Evolutionary conservation across 2,113 vertebrate genomes (phyloP).

Genomic region (Pachypanchax playfairii): DNA sequence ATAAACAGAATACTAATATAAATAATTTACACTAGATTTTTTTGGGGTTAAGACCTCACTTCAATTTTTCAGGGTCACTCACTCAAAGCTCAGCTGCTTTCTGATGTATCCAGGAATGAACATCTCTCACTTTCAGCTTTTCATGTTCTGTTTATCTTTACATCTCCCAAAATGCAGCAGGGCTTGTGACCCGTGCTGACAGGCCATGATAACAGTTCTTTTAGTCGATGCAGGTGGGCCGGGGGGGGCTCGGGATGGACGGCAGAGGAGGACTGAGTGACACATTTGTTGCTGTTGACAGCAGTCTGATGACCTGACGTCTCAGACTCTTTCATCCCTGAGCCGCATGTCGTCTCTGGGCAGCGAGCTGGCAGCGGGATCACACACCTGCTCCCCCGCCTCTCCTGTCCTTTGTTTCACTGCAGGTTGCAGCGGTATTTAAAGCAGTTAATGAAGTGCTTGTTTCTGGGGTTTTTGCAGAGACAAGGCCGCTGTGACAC

Average conservation of each 20-base stretch:
- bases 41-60: no score
- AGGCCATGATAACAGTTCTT: conserved; percentile 59
- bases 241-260: conserved; percentile 19
- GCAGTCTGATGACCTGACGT: conserved; percentile 58
- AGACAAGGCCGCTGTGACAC: conserved; percentile 98
- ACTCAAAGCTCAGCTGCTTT: conserved; percentile 52
- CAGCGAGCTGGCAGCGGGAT: conserved; percentile 63
- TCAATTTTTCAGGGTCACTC: conserved; percentile 29
- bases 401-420: conserved; percentile 17
- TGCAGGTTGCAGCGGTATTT: not conserved
- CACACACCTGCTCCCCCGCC: conserved; percentile 61
- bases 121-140: conserved; percentile 60
- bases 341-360: conserved; percentile 24
- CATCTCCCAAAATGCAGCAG: conserved; percentile 55
- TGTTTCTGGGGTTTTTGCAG: conserved; percentile 72
- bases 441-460: not conserved
- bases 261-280: conserved; percentile 46
- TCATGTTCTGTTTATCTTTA: conserved; percentile 56
- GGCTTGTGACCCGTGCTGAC: conserved; percentile 62
- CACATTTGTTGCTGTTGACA: conserved; percentile 80
- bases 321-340: conserved; percentile 65
- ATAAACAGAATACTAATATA: no score
- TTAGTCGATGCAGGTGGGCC: conserved; percentile 80
- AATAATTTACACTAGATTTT: no score
- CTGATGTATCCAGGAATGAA: conserved; percentile 60